A percentile compares a stretch with the other conserved stretches of the same genome.
These are phyloP conservation scores for Bombus superbus DNA, from an alignment of 1,140 invertebrate genomes.

Conservation along the genomic window DNA sequence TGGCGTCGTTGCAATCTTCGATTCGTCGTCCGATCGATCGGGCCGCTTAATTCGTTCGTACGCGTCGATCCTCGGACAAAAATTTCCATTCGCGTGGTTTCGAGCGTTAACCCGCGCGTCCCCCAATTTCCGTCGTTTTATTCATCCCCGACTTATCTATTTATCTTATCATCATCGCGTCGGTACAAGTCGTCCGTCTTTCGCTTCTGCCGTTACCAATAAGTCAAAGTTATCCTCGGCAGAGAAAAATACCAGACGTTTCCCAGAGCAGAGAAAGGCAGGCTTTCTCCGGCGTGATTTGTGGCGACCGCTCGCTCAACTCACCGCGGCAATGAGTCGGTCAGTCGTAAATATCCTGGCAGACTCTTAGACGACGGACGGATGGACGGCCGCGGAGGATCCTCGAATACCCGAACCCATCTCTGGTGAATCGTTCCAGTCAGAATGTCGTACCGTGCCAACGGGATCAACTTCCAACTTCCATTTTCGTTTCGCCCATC, in stretches of 20 bases:
- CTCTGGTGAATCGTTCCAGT: background rate
- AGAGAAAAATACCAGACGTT: constrained; percentile 82
- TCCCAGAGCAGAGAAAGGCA: constrained; percentile 81
- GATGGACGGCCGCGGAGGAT: constrained; percentile 56
- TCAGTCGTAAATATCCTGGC: constrained; percentile 82
- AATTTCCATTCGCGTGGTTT: background rate
- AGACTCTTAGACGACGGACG: constrained; percentile 70
- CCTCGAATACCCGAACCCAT: background rate
- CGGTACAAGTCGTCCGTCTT: constrained; percentile 22
- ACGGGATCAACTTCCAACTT: background rate
- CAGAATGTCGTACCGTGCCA: background rate
- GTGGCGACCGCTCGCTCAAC: constrained; percentile 81
- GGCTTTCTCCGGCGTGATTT: constrained; percentile 82
- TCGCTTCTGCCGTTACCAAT: constrained; percentile 79
- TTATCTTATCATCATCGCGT: background rate
- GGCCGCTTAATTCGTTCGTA: no score
- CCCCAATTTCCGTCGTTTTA: background rate
- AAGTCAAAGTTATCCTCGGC: constrained; percentile 82
- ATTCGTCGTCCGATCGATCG: no score
- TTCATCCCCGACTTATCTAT: background rate
- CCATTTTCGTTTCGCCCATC: background rate
- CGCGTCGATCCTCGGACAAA: background rate
- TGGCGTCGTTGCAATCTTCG: no score
- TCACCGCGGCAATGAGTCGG: constrained; percentile 82
- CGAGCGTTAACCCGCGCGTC: no score